Evolutionary conservation across 2,888 invertebrate genomes (phyloP), one percentile per base, ranked within the genome.

Genomic region (Encarsia formosa): DNA sequence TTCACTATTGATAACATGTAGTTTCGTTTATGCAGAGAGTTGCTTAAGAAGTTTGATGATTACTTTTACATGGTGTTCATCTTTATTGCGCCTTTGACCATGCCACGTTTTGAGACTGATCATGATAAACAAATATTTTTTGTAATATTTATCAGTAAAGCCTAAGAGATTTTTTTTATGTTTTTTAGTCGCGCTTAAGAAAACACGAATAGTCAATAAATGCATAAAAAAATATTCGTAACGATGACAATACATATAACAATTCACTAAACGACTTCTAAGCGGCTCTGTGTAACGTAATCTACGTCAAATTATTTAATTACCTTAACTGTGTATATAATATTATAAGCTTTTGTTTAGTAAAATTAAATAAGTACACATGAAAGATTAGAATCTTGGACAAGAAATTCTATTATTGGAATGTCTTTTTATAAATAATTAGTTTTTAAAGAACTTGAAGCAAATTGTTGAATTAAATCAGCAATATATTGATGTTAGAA

Each of bases 81-180:
- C 52, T 49, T 52, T 49, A 56, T 46, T 52, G 39, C 49, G 52
- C 43, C 52, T 45, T 56, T 49, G 52, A 53, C 47, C 52, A 56
- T 56, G 47, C 53, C 52, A 56, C 50, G 50, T 56, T 56, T 53
- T 50, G 53, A 53, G 53, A 56, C 53, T 56, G 56, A 56, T 56
- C 43, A 32, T 18, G 43, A 41, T 50, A 44, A 40, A 49, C 42
- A 52, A 52, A 52, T 56, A 41, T 49, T 42, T 55, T 55, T 55
- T 55, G 31, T 55, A 51, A 48, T 55, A 51, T 45, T 55, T 40
- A 49, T 55, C 40, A 44, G 38, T 13, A n/a, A 51, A 46, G 38
- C 31, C 39, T 23, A 35, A 39, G 26, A 32, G 20, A 16, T 45
- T 54, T 50, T 55, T n/a, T 15, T 38, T 38, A 26, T 22, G 38